A percentile compares a stretch with the other conserved stretches of the same genome.
phyloP scores from a whole-genome alignment of 2,113 vertebrate genomes.

The Pavo muticus region DNA sequence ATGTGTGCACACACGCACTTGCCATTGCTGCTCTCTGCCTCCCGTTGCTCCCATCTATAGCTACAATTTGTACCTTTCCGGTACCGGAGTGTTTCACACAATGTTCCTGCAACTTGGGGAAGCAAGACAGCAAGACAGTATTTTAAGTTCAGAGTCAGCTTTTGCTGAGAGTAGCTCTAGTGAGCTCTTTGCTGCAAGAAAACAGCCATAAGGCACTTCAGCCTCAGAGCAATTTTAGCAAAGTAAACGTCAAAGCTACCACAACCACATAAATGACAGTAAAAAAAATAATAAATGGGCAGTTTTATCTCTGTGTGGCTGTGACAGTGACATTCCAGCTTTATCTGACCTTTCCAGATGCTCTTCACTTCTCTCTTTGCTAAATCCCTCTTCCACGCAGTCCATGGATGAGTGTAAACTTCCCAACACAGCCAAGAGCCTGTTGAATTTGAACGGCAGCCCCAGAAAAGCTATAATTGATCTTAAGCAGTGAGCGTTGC shows the following conservation, averaged over 20 bases:
- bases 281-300: background rate
- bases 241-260: background rate
- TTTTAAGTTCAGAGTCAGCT: background rate
- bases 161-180: background rate
- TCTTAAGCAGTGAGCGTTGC: background rate
- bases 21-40: background rate
- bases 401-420: background rate
- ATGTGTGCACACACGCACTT: accelerated
- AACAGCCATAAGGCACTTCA: constrained; percentile 21
- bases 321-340: constrained; percentile 33
- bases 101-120: background rate
- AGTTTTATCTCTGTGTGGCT: constrained; percentile 14
- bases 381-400: constrained; percentile 20
- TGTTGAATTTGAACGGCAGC: background rate
- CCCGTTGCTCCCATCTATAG: background rate
- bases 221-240: constrained; percentile 26
- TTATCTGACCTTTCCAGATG: constrained; percentile 64
- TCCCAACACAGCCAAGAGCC: background rate
- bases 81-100: background rate
- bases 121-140: background rate
- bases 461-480: background rate
- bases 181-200: background rate
- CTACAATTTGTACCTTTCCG: background rate
- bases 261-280: constrained; percentile 32
- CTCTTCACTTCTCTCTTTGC: constrained; percentile 17